phyloP scores from a whole-genome alignment of 2,797 vertebrate genomes.

The Lagothrix lagotricha region DNA sequence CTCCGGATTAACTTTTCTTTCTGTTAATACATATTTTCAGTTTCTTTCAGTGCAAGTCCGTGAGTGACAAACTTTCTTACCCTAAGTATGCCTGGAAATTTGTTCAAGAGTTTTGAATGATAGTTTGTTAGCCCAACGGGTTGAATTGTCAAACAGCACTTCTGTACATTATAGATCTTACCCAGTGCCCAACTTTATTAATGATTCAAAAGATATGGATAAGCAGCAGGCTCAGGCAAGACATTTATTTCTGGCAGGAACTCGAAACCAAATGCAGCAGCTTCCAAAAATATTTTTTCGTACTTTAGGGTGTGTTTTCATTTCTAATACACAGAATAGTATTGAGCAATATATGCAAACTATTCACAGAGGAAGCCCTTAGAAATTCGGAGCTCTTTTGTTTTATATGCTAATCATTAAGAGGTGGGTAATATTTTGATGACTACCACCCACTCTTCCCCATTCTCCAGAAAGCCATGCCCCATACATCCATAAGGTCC shows the following conservation, averaged over 20 bases:
- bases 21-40: not conserved
- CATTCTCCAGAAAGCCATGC: not conserved
- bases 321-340: conserved; percentile 13
- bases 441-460: not conserved
- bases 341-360: not conserved
- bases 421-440: not conserved
- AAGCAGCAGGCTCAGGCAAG: not conserved
- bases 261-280: not conserved
- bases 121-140: not conserved
- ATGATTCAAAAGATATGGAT: conserved; percentile 21
- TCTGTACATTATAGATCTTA: not conserved
- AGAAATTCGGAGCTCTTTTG: not conserved
- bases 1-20: not conserved
- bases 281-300: not conserved
- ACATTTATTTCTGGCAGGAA: conserved; percentile 46
- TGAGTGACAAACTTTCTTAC: not conserved
- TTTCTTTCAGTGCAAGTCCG: not conserved
- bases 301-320: conserved; percentile 3
- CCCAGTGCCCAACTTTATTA: conserved; percentile 16
- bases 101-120: conserved; percentile 24
- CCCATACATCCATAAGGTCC: not conserved
- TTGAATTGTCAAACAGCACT: not conserved
- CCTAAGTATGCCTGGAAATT: not conserved
- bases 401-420: not conserved
- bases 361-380: conserved; percentile 19